These are phyloP conservation scores for Mystacornis crossleyi DNA, from an alignment of 2,113 vertebrate genomes.

Conservation along the genomic window DNA sequence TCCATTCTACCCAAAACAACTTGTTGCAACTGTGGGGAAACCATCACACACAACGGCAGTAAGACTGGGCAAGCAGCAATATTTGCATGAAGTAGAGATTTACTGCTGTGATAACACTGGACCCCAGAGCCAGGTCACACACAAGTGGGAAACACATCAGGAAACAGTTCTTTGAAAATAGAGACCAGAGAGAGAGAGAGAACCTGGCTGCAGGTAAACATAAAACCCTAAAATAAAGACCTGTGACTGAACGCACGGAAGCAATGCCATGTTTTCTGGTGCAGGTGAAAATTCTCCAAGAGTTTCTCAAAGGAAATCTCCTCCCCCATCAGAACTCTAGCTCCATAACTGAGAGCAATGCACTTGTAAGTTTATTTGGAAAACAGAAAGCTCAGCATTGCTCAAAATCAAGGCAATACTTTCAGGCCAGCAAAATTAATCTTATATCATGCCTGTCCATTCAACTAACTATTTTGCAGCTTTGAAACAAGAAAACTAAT, in stretches of 20 bases:
- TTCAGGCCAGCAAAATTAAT: background rate
- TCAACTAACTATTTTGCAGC: constrained; percentile 17
- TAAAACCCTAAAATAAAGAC: constrained; percentile 23
- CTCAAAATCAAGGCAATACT: background rate
- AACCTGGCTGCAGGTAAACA: constrained; percentile 5
- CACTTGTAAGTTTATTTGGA: background rate
- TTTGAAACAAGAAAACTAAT: constrained; percentile 23
- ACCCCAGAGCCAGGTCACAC: background rate
- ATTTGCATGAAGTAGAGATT: constrained; percentile 9
- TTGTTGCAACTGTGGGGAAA: background rate
- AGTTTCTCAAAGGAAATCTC: background rate
- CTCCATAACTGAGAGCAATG: background rate
- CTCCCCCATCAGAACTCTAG: background rate
- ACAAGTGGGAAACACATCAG: constrained; percentile 7
- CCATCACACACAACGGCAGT: background rate
- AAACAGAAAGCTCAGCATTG: constrained; percentile 17
- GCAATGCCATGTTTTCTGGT: background rate
- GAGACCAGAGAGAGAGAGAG: background rate
- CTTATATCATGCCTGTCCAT: background rate
- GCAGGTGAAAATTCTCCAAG: background rate
- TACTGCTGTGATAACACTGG: background rate
- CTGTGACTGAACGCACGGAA: background rate
- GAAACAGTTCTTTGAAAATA: background rate
- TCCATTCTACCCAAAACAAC: background rate
- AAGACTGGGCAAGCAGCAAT: background rate